Base-by-base conservation (phyloP, 1,140 invertebrate genomes). In the Dinoponera quadriceps region DNA sequence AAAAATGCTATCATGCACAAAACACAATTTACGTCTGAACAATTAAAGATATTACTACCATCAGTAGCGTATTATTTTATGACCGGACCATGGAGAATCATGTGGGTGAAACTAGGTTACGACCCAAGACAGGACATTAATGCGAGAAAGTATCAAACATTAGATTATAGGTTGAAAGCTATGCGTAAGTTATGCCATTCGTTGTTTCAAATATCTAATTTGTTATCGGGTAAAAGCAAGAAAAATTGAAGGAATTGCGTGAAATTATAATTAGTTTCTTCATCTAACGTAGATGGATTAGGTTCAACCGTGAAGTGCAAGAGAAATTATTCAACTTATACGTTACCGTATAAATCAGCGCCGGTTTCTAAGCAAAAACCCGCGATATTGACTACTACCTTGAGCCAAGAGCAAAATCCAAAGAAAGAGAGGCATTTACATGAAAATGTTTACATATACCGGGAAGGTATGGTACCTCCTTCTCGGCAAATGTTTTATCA, bases 101-200 rank as follows among this genome's bases (percentile, higher is more conserved):
- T 97, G 90, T 99, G 98, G 97, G 96, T 98, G 0, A 96, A 95
- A 91, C 96, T 97, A 89, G 98, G 98, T 0, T 99, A 98, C 90
- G 98, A 99, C 94, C 98, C 98, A 0, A 94, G 97, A 57, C 96
- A 96, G 89, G 96, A 98, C 86, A 96, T 96, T n/a, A 91, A 94
- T 1, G 95, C 97, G 33, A 96, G 97, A 87, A 96, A 96, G 59
- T 98, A 98, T 92, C 98, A 99, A 93, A 96, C 96, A 14, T 94
- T 99, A 33, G 98, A 99, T 94, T 98, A 97, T 91, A 95, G 98
- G 86, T 92, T 98, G 44, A 95, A 97, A 91, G 95, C 96, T 85
- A 95, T 94, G 94, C 95, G 96, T 96, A 93, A 92, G 91, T 90
- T 84, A 68, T 27, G 51, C 27, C 7, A 20, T 25, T 48, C 38